Base-by-base conservation (phyloP, 2,888 invertebrate species). In the Meloe dianella region DNA sequence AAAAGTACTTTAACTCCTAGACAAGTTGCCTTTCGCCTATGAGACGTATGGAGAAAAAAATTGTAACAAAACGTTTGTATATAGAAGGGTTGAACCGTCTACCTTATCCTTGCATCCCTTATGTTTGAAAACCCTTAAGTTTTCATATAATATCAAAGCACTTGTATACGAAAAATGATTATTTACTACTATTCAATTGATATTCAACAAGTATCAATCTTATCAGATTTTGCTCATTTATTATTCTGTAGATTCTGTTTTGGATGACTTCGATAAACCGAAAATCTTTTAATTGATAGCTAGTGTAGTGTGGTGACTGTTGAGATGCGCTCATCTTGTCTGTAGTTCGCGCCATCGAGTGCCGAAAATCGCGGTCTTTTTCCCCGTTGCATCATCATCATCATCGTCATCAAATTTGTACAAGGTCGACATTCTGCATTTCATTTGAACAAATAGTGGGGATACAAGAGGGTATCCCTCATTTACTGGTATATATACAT, bases 31-130 rank as follows among this genome's bases (percentile, higher is more conserved):
- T 30, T 60, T 41, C 5, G 1, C 17, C 38, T 22, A 29, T 47
- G 7, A 38, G 30, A 79, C 66, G 59, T 78, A 58, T 35, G 69
- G 54, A 60, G 63, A 58, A 54, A 67, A 61, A 68, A 67, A 72
- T 63, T 71, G 67, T 71, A 70, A 73, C 71, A 73, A 72, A 72
- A 68, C 69, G 70, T 66, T 68, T 57, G 41, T 59, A 57, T 51
- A 63, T 67, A 62, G 66, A 70, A 65, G 75, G 75, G 74, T 73
- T 70, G 73, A 68, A 64, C 71, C 62, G 67, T 61, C 57, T 57
- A 58, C 58, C 22, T 7, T 12, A 35, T 41, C 68, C 65, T 27
- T n/a, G 32, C 68, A 66, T 60, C 64, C 66, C 64, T 57, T 58
- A 57, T 61, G 27, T 47, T 64, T 54, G n/a, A 56, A 65, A 65